A percentile compares a stretch with the other conserved stretches of the same genome.
Conservation (phyloP, 2,797 vertebrate genomes). For the Enteromius trimaculatus region DNA sequence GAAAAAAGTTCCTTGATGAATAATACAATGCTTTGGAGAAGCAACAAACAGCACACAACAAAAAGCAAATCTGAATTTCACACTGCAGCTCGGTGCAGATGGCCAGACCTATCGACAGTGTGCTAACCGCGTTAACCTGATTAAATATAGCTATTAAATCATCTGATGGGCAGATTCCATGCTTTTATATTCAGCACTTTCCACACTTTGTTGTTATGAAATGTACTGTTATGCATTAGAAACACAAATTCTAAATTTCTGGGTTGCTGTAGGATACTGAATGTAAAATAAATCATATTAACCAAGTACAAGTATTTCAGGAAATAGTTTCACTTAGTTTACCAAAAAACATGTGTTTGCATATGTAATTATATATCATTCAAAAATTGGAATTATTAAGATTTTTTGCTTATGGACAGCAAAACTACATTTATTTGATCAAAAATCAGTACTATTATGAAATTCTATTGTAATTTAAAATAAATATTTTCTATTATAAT, state of each 20-base stretch:
- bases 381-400: not conserved
- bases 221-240: not conserved
- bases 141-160: slow-evolving; percentile 28
- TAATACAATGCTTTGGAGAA: slow-evolving; percentile 55
- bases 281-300: not conserved
- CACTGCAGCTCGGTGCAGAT: not conserved
- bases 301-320: not conserved
- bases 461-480: not conserved
- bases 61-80: slow-evolving; percentile 37
- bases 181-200: slow-evolving; percentile 20
- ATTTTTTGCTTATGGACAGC: not conserved
- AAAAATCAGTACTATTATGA: not conserved
- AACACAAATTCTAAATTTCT: not conserved
- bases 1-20: slow-evolving; percentile 54
- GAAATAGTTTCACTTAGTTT: not conserved
- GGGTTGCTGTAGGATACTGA: not conserved
- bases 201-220: too few relatives aligned
- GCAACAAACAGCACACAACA: slow-evolving; percentile 49
- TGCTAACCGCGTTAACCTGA: not conserved
- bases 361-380: not conserved
- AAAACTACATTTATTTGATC: not conserved
- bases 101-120: not conserved
- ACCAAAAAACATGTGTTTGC: not conserved
- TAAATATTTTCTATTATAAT: not conserved
- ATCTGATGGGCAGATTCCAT: not conserved